Evolutionary conservation across 2,797 vertebrate species (phyloP).

Genomic region (Melanotaenia trifasciata): DNA sequence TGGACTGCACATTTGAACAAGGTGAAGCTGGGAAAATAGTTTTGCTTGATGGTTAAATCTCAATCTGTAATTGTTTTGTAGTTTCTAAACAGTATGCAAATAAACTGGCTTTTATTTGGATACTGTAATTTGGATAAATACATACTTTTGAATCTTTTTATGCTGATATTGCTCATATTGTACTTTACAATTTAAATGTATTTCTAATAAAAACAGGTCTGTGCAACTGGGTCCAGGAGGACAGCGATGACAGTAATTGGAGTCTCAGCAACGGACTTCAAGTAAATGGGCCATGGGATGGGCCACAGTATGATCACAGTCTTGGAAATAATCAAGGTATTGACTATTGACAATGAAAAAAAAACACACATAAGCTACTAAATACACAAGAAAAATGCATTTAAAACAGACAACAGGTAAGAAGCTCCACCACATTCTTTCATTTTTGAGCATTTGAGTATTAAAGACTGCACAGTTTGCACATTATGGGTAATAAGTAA

Average conservation of each 20-base stretch:
- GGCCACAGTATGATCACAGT: constrained; percentile 82
- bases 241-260: constrained; percentile 72
- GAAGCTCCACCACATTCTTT: background rate
- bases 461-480: background rate
- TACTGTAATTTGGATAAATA: background rate
- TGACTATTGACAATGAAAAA: background rate
- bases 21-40: constrained; percentile 53
- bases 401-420: background rate
- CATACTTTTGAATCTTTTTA: background rate
- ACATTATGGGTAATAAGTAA: background rate
- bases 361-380: background rate
- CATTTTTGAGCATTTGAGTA: background rate
- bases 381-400: background rate
- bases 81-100: background rate
- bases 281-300: constrained; percentile 63
- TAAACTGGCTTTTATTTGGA: background rate
- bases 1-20: constrained; percentile 83
- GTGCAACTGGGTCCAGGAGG: constrained; percentile 80
- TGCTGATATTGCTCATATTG: background rate
- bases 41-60: background rate
- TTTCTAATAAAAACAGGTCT: constrained; percentile 65
- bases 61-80: background rate
- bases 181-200: background rate
- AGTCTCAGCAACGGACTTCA: constrained; percentile 66
- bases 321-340: constrained; percentile 78